A percentile compares a stretch with the other conserved stretches of the same genome.
Evolutionary conservation across 2,888 invertebrate species (phyloP).

Genomic region (Copidosoma aretas): DNA sequence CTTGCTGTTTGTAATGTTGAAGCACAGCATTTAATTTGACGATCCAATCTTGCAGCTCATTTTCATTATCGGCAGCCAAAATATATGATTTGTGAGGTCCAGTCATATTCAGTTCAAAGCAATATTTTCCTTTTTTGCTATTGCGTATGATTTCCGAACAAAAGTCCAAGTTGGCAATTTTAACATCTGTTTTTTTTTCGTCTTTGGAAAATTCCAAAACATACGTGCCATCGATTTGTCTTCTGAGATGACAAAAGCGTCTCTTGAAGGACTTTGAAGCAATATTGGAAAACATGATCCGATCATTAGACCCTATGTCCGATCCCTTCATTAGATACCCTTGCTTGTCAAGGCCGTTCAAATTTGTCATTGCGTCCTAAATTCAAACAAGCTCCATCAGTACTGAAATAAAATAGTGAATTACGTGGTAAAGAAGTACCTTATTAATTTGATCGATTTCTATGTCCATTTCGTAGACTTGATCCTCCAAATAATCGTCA

Average conservation of each 20-base stretch:
- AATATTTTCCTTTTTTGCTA: conserved; percentile 81
- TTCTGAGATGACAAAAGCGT: conserved; percentile 85
- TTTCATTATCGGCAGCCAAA: conserved; percentile 85
- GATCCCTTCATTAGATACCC: conserved; percentile 86
- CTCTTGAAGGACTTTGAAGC: conserved; percentile 93
- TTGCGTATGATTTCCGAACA: conserved; percentile 90
- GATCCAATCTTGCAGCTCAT: conserved; percentile 85
- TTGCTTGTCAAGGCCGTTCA: conserved; percentile 64
- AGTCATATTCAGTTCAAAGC: conserved; percentile 88
- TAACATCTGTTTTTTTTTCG: conserved; percentile 88
- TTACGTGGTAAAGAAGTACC: conserved; percentile 58
- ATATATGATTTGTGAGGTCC: conserved; percentile 86
- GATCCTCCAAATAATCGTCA: conserved; percentile 72
- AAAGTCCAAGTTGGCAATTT: conserved; percentile 92
- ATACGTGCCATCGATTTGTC: conserved; percentile 90
- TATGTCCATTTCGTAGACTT: conserved; percentile 88
- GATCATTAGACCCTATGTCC: conserved; percentile 85
- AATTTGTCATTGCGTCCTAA: conserved; percentile 62
- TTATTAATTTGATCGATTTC: conserved; percentile 83
- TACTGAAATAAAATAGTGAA: conserved; percentile 10
- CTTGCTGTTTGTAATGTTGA: conserved; percentile 81
- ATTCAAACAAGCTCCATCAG: background rate
- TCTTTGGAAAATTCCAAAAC: conserved; percentile 92
- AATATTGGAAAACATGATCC: conserved; percentile 84
- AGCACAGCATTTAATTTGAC: conserved; percentile 82